These are phyloP conservation scores for Parotocinclus haroldoi DNA, from an alignment of 2,797 vertebrate species.

Conservation along the genomic window DNA sequence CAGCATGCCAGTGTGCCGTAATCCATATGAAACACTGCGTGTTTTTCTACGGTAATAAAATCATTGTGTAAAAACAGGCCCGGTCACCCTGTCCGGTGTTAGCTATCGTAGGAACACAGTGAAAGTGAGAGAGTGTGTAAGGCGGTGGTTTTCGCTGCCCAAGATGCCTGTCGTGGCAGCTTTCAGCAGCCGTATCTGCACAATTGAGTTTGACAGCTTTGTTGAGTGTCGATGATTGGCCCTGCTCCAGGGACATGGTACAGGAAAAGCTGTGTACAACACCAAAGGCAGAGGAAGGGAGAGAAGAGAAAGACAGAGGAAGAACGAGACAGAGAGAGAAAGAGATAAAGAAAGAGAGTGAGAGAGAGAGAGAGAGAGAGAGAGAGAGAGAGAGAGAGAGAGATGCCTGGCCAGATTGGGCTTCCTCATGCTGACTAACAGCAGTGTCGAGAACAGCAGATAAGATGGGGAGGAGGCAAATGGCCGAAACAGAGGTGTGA, in stretches of 20 bases:
- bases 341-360: conserved; percentile 58
- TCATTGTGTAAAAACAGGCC: conserved; percentile 25
- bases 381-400: conserved; percentile 56
- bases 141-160: conserved; percentile 47
- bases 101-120: conserved; percentile 16
- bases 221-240: conserved; percentile 64
- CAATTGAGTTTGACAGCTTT: conserved; percentile 72
- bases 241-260: conserved; percentile 42
- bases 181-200: conserved; percentile 70
- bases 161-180: conserved; percentile 61
- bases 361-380: conserved; percentile 28
- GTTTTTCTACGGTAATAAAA: conserved; percentile 29
- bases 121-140: conserved; percentile 13
- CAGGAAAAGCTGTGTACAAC: conserved; percentile 52
- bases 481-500: conserved; percentile 51
- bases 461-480: conserved; percentile 45
- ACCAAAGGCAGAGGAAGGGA: conserved; percentile 48
- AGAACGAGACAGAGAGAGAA: conserved; percentile 61
- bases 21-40: conserved; percentile 27
- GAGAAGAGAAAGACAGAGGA: conserved; percentile 34
- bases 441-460: conserved; percentile 48
- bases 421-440: conserved; percentile 43
- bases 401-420: conserved; percentile 47
- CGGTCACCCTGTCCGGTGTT: conserved; percentile 6
- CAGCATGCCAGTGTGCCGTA: conserved; percentile 2